A percentile compares a stretch with the other conserved stretches of the same genome.
phyloP scores from a whole-genome alignment of 1,140 invertebrate genomes.

The Bombus cullumanus region DNA sequence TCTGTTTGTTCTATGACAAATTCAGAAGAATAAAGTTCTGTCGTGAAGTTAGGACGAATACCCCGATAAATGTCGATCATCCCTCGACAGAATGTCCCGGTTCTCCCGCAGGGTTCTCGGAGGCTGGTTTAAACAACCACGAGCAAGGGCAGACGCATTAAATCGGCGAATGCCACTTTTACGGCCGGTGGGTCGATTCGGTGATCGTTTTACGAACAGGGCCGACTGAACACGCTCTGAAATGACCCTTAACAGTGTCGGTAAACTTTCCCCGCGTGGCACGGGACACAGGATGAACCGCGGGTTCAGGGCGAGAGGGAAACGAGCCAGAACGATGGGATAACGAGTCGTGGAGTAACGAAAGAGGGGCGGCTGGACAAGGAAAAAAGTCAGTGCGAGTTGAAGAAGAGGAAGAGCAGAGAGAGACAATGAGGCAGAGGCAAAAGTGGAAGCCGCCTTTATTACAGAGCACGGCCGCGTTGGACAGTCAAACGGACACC shows the following conservation, averaged over 20 bases:
- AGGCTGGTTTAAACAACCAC: neutral
- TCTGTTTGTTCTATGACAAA: too few species aligned
- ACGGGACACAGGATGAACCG: constrained; percentile 25
- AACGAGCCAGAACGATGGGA: constrained; percentile 41
- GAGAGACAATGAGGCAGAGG: constrained; percentile 61
- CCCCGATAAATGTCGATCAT: neutral
- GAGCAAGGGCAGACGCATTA: neutral
- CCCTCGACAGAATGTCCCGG: neutral
- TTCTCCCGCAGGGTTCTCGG: neutral
- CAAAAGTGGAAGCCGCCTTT: constrained; percentile 71
- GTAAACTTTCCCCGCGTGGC: constrained; percentile 52
- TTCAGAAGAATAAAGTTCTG: too few species aligned
- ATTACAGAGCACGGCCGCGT: constrained; percentile 71
- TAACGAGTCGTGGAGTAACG: constrained; percentile 59
- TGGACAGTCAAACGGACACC: constrained; percentile 75
- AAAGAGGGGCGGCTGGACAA: constrained; percentile 8
- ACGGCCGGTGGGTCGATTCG: constrained; percentile 45
- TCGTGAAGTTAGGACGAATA: neutral
- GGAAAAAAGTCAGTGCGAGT: neutral
- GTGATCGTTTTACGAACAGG: constrained; percentile 53
- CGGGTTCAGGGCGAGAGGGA: constrained; percentile 26
- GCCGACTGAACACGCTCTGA: constrained; percentile 26
- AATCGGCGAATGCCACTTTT: constrained; percentile 43
- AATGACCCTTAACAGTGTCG: constrained; percentile 64
- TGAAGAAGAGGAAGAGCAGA: neutral